Conservation (phyloP, 2,113 vertebrate genomes). For the Perognathus longimembris region DNA sequence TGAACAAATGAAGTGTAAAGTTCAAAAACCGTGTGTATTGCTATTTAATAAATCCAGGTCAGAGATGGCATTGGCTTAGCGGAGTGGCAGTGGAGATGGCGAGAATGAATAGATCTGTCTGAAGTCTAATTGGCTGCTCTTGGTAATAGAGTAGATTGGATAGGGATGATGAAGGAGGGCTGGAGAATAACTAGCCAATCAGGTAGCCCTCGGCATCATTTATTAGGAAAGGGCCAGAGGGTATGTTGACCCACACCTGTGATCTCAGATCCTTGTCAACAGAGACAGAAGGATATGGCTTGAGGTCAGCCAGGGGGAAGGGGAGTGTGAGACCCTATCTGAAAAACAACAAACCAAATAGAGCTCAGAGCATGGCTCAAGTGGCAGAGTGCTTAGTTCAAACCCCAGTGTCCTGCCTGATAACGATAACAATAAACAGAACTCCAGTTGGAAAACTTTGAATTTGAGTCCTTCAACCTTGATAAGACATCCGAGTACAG, state of each 20-base stretch:
- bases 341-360: too few relatives aligned
- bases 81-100: neutral
- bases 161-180: neutral
- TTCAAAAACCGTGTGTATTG: neutral
- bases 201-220: neutral
- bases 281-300: too few relatives aligned
- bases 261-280: too few relatives aligned
- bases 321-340: too few relatives aligned
- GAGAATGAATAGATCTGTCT: neutral
- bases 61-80: neutral
- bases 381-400: too few relatives aligned
- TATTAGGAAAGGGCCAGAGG: neutral
- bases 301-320: too few relatives aligned
- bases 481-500: neutral
- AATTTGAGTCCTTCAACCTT: neutral
- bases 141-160: neutral
- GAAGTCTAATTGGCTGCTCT: neutral
- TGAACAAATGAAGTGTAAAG: constrained; percentile 16
- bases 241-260: too few relatives aligned
- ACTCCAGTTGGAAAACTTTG: neutral
- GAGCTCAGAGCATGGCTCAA: too few relatives aligned
- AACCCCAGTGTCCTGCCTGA: too few relatives aligned
- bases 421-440: neutral
- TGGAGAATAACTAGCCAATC: neutral
- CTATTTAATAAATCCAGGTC: neutral